Percentiles rank a stretch among this genome's conserved stretches.
These are phyloP conservation scores for Grallaria varia DNA, from an alignment of 2,113 vertebrate genomes.

Conservation along the genomic window DNA sequence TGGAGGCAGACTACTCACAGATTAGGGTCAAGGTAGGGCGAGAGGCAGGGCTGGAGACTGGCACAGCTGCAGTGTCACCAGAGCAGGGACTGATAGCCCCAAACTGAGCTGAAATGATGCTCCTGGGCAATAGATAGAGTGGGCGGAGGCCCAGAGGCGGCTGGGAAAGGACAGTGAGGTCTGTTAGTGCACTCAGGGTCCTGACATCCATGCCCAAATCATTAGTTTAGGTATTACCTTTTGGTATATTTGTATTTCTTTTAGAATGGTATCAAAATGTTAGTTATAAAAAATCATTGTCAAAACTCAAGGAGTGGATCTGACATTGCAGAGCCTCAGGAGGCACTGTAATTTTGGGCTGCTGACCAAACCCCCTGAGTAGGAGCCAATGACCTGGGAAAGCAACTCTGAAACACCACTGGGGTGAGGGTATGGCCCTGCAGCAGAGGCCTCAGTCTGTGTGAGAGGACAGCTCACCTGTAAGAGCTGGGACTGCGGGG, in stretches of 20 bases:
- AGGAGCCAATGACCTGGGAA: background rate
- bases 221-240: background rate
- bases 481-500: background rate
- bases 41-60: background rate
- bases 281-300: background rate
- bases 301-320: background rate
- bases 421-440: background rate
- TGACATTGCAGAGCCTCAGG: rapidly evolving
- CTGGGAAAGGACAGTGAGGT: background rate
- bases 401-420: rapidly evolving
- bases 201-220: background rate
- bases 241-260: background rate
- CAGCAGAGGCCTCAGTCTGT: rapidly evolving
- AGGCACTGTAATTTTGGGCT: background rate
- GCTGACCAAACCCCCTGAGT: background rate
- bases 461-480: background rate
- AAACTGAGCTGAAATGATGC: background rate
- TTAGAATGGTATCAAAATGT: background rate
- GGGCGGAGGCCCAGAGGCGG: background rate
- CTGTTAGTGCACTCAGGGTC: background rate
- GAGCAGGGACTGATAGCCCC: background rate
- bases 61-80: background rate
- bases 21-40: background rate
- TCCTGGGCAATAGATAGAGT: background rate
- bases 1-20: background rate